Evolutionary conservation across 2,888 invertebrate genomes (phyloP).

Genomic region (Agonopterix alstromeriana): DNA sequence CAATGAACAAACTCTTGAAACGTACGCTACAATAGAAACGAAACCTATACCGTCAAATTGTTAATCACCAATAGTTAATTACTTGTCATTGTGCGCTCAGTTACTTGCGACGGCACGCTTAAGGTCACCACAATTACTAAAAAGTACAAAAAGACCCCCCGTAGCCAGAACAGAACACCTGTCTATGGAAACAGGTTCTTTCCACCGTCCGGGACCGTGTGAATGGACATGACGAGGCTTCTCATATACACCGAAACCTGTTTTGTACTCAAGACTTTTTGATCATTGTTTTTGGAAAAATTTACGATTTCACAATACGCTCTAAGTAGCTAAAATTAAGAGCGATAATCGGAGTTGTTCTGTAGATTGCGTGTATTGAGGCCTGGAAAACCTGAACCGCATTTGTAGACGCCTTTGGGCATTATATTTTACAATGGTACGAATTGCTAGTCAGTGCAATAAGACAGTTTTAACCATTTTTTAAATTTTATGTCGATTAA

Average conservation of each 20-base stretch:
- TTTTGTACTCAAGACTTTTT: constrained; percentile 7
- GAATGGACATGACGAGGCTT: constrained; percentile 57
- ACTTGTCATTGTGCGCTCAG: no score
- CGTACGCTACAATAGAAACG: constrained; percentile 1
- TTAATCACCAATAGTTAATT: constrained; percentile 11
- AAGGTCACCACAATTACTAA: constrained; percentile 29
- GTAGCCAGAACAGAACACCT: constrained; percentile 45
- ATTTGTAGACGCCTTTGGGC: no score
- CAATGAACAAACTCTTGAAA: neutral
- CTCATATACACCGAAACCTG: constrained; percentile 52
- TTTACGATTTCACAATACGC: no score
- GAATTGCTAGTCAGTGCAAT: no score
- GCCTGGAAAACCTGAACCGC: no score
- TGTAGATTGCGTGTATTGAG: no score
- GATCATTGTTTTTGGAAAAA: constrained; percentile 9
- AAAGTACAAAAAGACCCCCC: constrained; percentile 26
- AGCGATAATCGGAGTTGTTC: no score
- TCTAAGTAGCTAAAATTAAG: no score
- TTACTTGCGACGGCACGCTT: no score
- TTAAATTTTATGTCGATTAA: no score
- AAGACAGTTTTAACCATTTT: no score
- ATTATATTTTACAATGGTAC: no score
- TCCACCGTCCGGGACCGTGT: constrained; percentile 44
- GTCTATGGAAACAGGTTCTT: constrained; percentile 59
- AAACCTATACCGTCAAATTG: constrained; percentile 20